These are phyloP conservation scores for Peribatodes rhomboidaria DNA, from an alignment of 2,888 invertebrate species.

Conservation along the genomic window DNA sequence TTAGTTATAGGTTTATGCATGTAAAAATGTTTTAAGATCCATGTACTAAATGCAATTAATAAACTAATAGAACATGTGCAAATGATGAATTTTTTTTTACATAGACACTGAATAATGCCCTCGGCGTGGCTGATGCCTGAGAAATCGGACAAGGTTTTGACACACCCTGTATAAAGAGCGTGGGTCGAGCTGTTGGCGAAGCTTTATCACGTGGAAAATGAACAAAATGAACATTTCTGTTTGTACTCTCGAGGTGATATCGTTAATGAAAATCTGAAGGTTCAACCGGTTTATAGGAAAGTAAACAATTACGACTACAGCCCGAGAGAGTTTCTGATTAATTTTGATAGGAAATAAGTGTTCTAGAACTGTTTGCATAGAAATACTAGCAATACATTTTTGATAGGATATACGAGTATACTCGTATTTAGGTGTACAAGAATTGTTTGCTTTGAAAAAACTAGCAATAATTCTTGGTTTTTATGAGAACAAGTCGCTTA, in stretches of 20 bases:
- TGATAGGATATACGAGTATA: background rate
- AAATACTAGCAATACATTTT: background rate
- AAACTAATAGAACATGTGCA: no score
- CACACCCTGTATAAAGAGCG: constrained; percentile 5
- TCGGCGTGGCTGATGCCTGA: no score
- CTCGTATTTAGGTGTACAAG: no score
- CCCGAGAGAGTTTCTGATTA: background rate
- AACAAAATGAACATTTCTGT: constrained; percentile 23
- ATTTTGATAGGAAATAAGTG: constrained; percentile 4
- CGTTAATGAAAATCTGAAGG: constrained; percentile 23
- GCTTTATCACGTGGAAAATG: constrained; percentile 37
- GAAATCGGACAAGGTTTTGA: background rate
- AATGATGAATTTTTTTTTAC: no score
- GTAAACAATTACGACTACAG: constrained; percentile 16
- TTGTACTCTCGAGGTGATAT: constrained; percentile 18
- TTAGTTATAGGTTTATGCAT: no score
- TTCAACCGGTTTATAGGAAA: constrained; percentile 8
- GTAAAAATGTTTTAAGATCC: no score
- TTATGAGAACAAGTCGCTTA: no score
- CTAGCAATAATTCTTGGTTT: no score
- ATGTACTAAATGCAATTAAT: no score
- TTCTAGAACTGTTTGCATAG: background rate
- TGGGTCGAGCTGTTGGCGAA: constrained; percentile 18
- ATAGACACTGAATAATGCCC: no score
- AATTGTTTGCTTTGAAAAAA: no score